Conservation (phyloP, 2,888 invertebrate genomes). For the Ormyrus nitidulus region DNA sequence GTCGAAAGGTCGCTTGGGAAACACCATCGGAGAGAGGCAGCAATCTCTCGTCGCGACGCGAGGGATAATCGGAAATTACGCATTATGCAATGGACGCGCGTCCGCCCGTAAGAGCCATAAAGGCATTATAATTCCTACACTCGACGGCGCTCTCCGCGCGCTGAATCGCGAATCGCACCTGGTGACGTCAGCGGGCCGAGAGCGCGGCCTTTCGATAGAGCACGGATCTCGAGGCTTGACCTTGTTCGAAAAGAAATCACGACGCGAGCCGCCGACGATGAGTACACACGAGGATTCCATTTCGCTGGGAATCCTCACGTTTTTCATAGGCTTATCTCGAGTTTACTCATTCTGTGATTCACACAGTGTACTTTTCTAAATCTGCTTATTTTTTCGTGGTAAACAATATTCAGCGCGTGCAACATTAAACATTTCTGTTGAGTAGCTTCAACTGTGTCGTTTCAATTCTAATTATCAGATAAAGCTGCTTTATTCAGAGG, state of each 20-base stretch:
- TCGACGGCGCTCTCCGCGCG: background rate
- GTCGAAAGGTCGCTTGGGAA: conserved; percentile 35
- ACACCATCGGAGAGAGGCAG: background rate
- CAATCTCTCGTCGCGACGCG: conserved; percentile 8
- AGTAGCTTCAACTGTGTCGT: too few relatives aligned
- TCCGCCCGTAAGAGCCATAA: background rate
- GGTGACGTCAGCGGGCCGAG: conserved; percentile 7
- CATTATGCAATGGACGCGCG: conserved; percentile 28
- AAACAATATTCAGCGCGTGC: too few relatives aligned
- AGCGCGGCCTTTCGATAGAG: background rate
- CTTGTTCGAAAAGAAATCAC: background rate
- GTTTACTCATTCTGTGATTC: too few relatives aligned
- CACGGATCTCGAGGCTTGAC: background rate
- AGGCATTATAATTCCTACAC: background rate
- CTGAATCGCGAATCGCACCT: conserved; percentile 9
- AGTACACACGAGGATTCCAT: too few relatives aligned
- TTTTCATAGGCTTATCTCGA: too few relatives aligned
- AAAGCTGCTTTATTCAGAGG: too few relatives aligned
- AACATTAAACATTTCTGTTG: too few relatives aligned
- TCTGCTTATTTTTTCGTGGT: too few relatives aligned
- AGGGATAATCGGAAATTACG: conserved; percentile 24
- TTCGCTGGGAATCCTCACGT: too few relatives aligned
- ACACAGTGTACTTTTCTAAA: too few relatives aligned
- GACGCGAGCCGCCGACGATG: too few relatives aligned
- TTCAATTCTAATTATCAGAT: too few relatives aligned